Conservation (phyloP, 2,113 vertebrate genomes). For the Entomyzon cyanotis region DNA sequence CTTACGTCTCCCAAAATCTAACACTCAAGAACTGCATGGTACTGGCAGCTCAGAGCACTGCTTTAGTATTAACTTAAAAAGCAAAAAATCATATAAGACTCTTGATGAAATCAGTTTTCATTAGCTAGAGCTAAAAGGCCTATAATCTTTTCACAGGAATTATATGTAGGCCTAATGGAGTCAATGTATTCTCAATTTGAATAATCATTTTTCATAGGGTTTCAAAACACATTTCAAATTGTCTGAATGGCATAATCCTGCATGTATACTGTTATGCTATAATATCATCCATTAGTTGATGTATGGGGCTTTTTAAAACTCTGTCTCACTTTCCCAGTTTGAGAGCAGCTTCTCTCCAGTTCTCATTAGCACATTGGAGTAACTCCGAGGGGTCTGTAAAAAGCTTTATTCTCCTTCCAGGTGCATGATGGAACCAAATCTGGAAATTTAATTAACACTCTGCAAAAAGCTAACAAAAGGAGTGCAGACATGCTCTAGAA, state of each 20-base stretch:
- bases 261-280: not conserved
- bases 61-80: not conserved
- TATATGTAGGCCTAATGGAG: not conserved
- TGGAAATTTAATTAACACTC: slow-evolving; percentile 14
- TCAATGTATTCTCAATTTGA: not conserved
- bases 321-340: not conserved
- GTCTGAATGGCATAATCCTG: not conserved
- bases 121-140: not conserved
- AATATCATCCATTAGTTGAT: not conserved
- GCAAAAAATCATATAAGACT: not conserved
- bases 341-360: not conserved
- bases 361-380: not conserved
- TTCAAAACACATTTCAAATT: not conserved
- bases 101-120: not conserved
- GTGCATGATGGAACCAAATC: not conserved
- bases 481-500: not conserved
- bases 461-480: slow-evolving; percentile 11
- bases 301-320: not conserved
- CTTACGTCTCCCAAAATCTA: not conserved
- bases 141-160: not conserved
- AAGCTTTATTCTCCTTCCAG: not conserved
- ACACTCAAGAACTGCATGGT: not conserved
- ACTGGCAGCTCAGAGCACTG: not conserved
- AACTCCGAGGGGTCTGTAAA: not conserved
- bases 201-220: not conserved